Evolutionary conservation across 2,113 vertebrate genomes (phyloP), one percentile per base, ranked within the genome.

Genomic region (Colossoma macropomum): DNA sequence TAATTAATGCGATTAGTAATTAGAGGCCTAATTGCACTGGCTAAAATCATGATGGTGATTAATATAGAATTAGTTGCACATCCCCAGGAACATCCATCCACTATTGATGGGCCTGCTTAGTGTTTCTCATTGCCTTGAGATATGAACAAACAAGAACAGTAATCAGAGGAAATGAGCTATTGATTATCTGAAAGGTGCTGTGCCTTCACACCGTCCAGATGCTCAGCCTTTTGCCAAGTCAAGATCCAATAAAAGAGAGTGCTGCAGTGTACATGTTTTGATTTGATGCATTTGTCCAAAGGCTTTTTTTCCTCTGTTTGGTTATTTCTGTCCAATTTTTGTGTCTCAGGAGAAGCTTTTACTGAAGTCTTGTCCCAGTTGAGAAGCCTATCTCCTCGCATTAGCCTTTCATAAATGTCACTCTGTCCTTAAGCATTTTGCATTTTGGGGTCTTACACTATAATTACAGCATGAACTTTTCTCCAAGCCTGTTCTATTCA

Each of bases 361-460:
- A 66, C 28, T 27, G 59, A 66, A 30, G 68, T n/a, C 21, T 41
- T 41, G 34, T 23, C 54, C 54, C 63, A 16, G 48, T 21, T 25
- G 2, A 25, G 5, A 81, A 65, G 45, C 30, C 17, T 25, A 28
- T 79, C 69, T 34, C n/a, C 12, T 30, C 23, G 48, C 27, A 41
- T 62, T 80, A 80, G 56, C 19, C 54, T 68, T 75, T 60, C 52
- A 71, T 41, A 68, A 79, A 70, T 2, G 10, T 77, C 3, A 62
- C 34, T 78, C 34, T n/a, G 48, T 85, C 32, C 63, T 83, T 25
- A 60, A n/a, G 60, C 52, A 75, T 75, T 86, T 75, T 75, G n/a
- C 15, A 48, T 23, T 32, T 62, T 77, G 32, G 27, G 32, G 45
- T 65, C 19, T 17, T 74, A 68, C 69, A 75, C 52, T 74, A 34